Conservation (phyloP, 2,888 invertebrate genomes). For the Trypoxylon attenuatum region DNA sequence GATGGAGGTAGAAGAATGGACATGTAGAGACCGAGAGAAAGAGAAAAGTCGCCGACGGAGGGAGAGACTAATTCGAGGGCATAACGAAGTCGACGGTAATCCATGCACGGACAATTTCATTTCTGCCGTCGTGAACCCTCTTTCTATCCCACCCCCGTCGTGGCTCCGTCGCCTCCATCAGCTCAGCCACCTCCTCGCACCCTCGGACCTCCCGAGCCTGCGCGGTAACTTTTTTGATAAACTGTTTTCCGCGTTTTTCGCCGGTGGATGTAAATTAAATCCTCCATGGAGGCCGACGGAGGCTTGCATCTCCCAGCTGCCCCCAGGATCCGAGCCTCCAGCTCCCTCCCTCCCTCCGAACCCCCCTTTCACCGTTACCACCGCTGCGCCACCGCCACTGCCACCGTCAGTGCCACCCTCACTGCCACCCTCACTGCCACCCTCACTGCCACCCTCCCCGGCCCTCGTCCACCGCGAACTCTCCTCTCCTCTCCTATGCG, state of each 20-base stretch:
- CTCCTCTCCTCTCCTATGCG: too few species aligned
- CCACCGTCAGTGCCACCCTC: conserved; percentile 5
- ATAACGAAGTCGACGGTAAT: conserved; percentile 60
- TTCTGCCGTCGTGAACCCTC: conserved; percentile 57
- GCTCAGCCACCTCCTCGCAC: conserved; percentile 4
- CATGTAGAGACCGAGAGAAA: conserved; percentile 34
- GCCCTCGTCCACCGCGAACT: too few species aligned
- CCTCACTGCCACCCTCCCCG: conserved; percentile 6
- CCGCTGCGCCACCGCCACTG: neutral
- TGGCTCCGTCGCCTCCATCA: conserved; percentile 6
- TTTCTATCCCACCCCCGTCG: conserved; percentile 46
- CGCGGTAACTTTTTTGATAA: conserved; percentile 71
- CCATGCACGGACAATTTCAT: conserved; percentile 66
- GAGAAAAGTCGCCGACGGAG: conserved; percentile 37
- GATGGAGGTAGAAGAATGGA: conserved; percentile 42
- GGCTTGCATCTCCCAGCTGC: conserved; percentile 56
- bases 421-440: neutral
- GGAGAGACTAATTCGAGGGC: conserved; percentile 52
- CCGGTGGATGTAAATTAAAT: conserved; percentile 72
- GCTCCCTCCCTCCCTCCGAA: neutral
- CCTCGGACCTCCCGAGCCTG: conserved; percentile 47
- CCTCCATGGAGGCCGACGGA: conserved; percentile 56
- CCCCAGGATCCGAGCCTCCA: conserved; percentile 46
- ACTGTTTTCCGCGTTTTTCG: conserved; percentile 71
- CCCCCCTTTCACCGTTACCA: neutral